These are phyloP conservation scores for Trachurus trachurus DNA, from an alignment of 2,797 vertebrate genomes.

Conservation along the genomic window DNA sequence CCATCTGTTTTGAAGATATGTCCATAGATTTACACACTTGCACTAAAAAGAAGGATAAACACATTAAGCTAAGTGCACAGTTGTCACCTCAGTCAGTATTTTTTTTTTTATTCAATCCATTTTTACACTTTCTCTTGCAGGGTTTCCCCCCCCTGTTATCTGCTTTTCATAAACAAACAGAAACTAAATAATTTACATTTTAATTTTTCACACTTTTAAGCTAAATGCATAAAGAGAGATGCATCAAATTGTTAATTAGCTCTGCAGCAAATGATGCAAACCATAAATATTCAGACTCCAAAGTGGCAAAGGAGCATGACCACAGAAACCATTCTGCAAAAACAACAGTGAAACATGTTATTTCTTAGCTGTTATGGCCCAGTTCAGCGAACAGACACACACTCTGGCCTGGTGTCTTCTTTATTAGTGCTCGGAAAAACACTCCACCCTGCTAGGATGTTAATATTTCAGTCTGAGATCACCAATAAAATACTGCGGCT, in stretches of 20 bases:
- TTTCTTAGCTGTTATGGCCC: neutral
- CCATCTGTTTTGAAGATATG: constrained; percentile 45
- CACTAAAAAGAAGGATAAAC: constrained; percentile 3
- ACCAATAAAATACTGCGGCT: constrained; percentile 53
- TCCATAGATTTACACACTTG: neutral
- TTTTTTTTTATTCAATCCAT: neutral
- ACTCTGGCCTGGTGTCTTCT: neutral
- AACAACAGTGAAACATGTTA: neutral
- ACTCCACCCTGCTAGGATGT: constrained; percentile 24
- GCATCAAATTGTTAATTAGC: neutral
- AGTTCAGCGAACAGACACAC: neutral
- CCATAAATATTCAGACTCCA: constrained; percentile 21
- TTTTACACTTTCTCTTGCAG: neutral
- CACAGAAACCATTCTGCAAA: constrained; percentile 26
- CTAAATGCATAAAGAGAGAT: neutral
- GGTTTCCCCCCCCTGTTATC: too few relatives aligned
- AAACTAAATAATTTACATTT: neutral
- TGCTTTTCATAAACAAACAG: neutral
- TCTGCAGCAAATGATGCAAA: constrained; percentile 12
- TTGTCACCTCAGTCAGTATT: neutral
- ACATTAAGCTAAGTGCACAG: constrained; percentile 1
- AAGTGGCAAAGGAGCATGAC: constrained; percentile 17
- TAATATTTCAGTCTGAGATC: constrained; percentile 63
- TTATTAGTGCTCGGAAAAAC: constrained; percentile 22
- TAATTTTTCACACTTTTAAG: neutral